These are phyloP conservation scores for Xyrauchen texanus DNA, from an alignment of 2,113 vertebrate genomes.

Conservation along the genomic window DNA sequence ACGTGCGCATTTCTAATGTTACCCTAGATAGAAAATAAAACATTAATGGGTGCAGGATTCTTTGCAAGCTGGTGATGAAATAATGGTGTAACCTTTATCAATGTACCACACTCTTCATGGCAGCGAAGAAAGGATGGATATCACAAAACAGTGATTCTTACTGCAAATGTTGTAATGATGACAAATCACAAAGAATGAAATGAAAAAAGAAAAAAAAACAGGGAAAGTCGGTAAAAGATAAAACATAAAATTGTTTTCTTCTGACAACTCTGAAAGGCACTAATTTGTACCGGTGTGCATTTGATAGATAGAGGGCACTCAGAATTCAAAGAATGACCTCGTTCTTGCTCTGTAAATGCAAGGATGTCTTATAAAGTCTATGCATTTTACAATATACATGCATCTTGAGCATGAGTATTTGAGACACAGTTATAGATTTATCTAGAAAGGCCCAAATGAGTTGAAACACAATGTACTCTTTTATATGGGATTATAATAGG, in stretches of 20 bases:
- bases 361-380: background rate
- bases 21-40: slow-evolving; percentile 77
- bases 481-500: background rate
- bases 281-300: background rate
- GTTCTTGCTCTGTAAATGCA: background rate
- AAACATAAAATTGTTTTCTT: slow-evolving; percentile 14
- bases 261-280: background rate
- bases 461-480: background rate
- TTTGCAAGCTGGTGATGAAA: slow-evolving; percentile 81
- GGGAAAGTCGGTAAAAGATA: slow-evolving; percentile 10
- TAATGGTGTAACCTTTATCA: slow-evolving; percentile 82
- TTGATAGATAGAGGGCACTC: background rate
- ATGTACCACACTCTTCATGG: slow-evolving; percentile 67
- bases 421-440: background rate
- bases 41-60: slow-evolving; percentile 80
- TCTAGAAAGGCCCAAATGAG: background rate
- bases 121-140: slow-evolving; percentile 49
- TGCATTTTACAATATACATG: slow-evolving; percentile 3
- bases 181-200: slow-evolving; percentile 39
- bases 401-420: background rate
- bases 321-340: background rate
- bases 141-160: slow-evolving; percentile 48
- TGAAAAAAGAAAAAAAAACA: background rate
- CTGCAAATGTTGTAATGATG: slow-evolving; percentile 30
- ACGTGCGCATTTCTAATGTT: slow-evolving; percentile 65